Base-by-base conservation (phyloP, 2,888 invertebrate genomes). In the Herminia tarsipennalis region DNA sequence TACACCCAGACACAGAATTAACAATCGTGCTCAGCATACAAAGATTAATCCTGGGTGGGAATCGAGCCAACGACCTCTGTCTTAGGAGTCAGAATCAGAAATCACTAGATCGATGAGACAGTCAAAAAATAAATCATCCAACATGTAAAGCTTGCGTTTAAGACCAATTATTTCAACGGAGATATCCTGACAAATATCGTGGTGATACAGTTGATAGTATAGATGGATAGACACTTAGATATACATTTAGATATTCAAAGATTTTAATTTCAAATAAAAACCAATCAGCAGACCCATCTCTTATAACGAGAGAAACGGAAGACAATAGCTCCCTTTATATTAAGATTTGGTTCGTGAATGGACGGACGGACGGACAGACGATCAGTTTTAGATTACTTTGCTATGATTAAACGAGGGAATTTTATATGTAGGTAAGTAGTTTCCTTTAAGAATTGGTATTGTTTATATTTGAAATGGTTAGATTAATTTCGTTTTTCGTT, bases 351-450 rank as follows among this genome's bases (percentile, higher is more conserved):
- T 33, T 41, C 48, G 21, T 66, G 62, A 64, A 59, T 58, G 61
- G 53, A 57, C 54, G 59, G 49, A 50, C 53, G 62, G 49, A 52
- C 52, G 52, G 61, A 64, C 67, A 59, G 54, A 61, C 69, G 69
- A 72, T 69, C 70, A 60, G 57, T 53, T 66, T 65, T 63, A 71
- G 74, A 75, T 76, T 76, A 66, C 76, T 76, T 65, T 66, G 70
- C 66, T 62, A 58, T 71, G 72, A 72, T 71, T 72, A 70, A 70
- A 62, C 66, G 46, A 28, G 34, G 35, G 27, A 27, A 24, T 20
- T 18, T 41, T 33, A 27, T 42, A 49, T 30, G 43, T 54, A 49
- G 34, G 34, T 18, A 45, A 34, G 28, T 49, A 44, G 30, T 46
- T 56, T 54, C n/a, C n/a, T n/a, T n/a, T n/a, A n/a, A n/a, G 53